Evolutionary conservation across 2,888 invertebrate species (phyloP), one percentile per base, ranked within the genome.

Genomic region (Gerosis bhagava): DNA sequence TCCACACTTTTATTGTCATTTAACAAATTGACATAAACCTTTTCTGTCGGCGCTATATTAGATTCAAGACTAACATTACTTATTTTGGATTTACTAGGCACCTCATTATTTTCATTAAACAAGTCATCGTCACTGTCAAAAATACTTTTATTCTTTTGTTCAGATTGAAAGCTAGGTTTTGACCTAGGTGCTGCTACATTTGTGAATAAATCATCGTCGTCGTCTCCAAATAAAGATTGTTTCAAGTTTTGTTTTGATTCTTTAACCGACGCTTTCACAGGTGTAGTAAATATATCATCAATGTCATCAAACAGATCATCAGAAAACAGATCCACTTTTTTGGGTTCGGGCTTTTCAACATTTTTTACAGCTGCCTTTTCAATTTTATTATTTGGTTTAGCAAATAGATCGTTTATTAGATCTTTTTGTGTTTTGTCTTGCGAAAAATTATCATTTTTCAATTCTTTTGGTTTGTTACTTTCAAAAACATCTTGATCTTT

Each of bases 261-360:
- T 53, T 70, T 65, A n/a, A 57, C 57, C 2, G 66, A 53, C 5
- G 66, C 8, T 32, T 63, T 60, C 64, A 77, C 58, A 25, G 72
- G 70, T n/a, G 65, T 70, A 51, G 65, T 70, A 51, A 86, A 87
- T 32, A 86, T 79, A 65, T 87, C 80, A 56, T 87, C 86, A 3
- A 84, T 78, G 54, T 88, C 87, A 70, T 87, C 88, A 56, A 88
- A 88, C 39, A 88, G 60, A 58, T 81, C 73, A 55, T 86, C 84
- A 50, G 67, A 77, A 32, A 86, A 84, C 3, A 83, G 50, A 64
- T 87, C 83, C 12, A 78, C 60, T 54, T 74, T 78, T 46, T 69
- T 53, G 12, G 37, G n/a, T n/a, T n/a, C 25, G 16, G 43, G 21
- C 35, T 3, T 13, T 35, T 16, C 24, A 3, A 8, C 42, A 31